Evolutionary conservation across 2,888 invertebrate genomes (phyloP).

Genomic region (Augochlorella aurata): DNA sequence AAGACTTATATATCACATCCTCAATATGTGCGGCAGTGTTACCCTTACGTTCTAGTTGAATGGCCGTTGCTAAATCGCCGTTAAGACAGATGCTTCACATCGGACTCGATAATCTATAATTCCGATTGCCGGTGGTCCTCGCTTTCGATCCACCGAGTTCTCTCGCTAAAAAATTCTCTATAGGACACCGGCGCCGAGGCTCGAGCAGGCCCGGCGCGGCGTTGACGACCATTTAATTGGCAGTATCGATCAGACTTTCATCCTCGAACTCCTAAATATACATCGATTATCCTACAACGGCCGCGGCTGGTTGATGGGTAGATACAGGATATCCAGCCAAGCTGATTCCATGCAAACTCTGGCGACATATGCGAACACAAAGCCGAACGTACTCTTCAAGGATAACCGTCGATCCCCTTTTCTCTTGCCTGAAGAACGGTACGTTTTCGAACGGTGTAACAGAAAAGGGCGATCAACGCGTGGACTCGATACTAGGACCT

Average conservation of each 20-base stretch:
- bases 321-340: slow-evolving; percentile 26
- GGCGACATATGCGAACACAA: slow-evolving; percentile 36
- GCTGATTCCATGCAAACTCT: slow-evolving; percentile 23
- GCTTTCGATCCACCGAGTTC: slow-evolving; percentile 12
- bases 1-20: slow-evolving; percentile 76
- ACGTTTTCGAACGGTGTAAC: background rate
- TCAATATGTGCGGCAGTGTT: slow-evolving; percentile 76
- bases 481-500: slow-evolving; percentile 45
- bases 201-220: slow-evolving; percentile 6
- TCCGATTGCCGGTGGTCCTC: slow-evolving; percentile 15
- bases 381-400: slow-evolving; percentile 28
- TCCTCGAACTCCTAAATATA: slow-evolving; percentile 37
- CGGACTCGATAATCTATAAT: slow-evolving; percentile 28
- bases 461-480: slow-evolving; percentile 27
- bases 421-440: background rate
- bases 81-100: slow-evolving; percentile 45
- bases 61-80: slow-evolving; percentile 31
- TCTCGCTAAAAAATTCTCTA: slow-evolving; percentile 46
- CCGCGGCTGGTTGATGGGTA: slow-evolving; percentile 19
- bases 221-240: slow-evolving; percentile 38
- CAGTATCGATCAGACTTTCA: slow-evolving; percentile 42
- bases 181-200: slow-evolving; percentile 8
- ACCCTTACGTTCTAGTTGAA: slow-evolving; percentile 46
- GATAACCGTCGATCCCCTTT: slow-evolving; percentile 32
- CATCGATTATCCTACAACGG: slow-evolving; percentile 49